Base-by-base conservation (phyloP, 2,888 invertebrate genomes). In the Cheilosia pagana region DNA sequence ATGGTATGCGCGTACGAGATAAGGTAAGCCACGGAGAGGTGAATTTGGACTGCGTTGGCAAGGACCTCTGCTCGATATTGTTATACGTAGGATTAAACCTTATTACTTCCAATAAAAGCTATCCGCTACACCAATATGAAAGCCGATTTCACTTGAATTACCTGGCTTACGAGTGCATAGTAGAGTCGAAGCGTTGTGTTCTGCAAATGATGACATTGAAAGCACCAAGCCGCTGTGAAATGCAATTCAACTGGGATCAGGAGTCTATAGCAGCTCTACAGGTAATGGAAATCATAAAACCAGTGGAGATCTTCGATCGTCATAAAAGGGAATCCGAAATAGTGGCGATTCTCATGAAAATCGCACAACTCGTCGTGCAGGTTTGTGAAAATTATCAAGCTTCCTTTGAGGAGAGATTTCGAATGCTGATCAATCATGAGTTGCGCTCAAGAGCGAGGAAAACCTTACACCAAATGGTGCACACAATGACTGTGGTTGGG, bases 1-100 rank as follows among this genome's bases (percentile, higher is more conserved):
- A 90, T 60, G 93, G 93, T 0, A 93, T 93, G n/a, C 88, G 93
- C 55, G 87, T 93, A 39, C 88, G 94, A 31, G 93, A 94, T 88
- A 92, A 92, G 88, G 87, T 93, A 3, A 93, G 93, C 86, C 93
- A 94, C 88, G 93, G 93, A 7, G 93, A 94, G 88, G 88, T 90
- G 3, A 75, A 87, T 31, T 85, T 91, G 35, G 21, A 77, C 7
- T 79, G 85, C 35, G 85, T 89, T 12, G 70, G 87, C 50, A 87
- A 87, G 68, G 55, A 86, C 52, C 21, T 89, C 4, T 88, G 88
- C 76, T 63, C 72, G 4, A 53, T 88, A 14, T 48, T 89, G 16
- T 74, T 88, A 23, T 65, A 86, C 21, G 76, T 88, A 5, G 87
- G 87, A 0, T 50, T 89, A 10, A 83, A 87, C 52, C 81, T 88